These are phyloP conservation scores for Mythimna vitellina DNA, from an alignment of 2,888 invertebrate genomes.

Conservation along the genomic window DNA sequence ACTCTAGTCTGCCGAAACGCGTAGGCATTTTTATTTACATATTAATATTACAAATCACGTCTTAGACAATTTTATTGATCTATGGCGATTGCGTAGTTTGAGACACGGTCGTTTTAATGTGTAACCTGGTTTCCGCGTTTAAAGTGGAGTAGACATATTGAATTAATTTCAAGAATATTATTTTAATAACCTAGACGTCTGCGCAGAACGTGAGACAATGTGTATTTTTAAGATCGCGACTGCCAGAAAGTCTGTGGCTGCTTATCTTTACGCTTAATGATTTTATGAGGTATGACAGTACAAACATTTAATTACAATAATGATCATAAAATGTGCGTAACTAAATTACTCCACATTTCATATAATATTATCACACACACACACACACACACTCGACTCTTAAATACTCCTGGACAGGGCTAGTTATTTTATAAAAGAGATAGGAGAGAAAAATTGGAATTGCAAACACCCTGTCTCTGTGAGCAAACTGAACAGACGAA, in stretches of 20 bases:
- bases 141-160: constrained; percentile 50
- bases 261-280: neutral
- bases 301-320: neutral
- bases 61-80: constrained; percentile 55
- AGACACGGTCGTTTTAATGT: constrained; percentile 44
- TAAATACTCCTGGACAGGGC: neutral
- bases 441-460: neutral
- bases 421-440: neutral
- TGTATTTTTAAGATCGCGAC: constrained; percentile 48
- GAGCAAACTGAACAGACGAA: constrained; percentile 12
- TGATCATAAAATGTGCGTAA: neutral
- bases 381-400: too few species aligned
- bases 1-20: constrained; percentile 36
- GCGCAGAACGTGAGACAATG: constrained; percentile 32
- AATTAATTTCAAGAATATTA: constrained; percentile 55
- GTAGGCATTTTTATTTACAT: constrained; percentile 49
- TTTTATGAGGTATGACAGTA: neutral
- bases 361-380: neutral
- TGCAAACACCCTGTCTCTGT: neutral
- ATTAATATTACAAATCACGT: constrained; percentile 48
- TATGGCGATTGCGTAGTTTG: constrained; percentile 49
- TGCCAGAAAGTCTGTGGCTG: constrained; percentile 25
- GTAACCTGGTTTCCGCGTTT: constrained; percentile 56
- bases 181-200: constrained; percentile 50
- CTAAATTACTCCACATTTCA: neutral